Evolutionary conservation across 2,888 invertebrate genomes (phyloP), one percentile per base, ranked within the genome.

Genomic region (Pyrrhosoma nymphula): DNA sequence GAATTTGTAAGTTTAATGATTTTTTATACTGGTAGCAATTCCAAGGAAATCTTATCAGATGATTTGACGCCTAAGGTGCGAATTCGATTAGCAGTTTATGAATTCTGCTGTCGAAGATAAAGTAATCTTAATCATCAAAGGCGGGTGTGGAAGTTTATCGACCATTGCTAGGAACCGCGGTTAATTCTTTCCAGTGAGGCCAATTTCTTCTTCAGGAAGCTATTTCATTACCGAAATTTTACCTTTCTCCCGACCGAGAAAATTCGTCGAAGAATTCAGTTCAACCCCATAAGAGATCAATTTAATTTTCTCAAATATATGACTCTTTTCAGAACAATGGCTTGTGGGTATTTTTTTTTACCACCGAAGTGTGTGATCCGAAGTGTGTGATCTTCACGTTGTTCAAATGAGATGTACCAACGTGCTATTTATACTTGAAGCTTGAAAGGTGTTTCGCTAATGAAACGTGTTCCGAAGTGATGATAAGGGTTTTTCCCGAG

Each of bases 371-470:
- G 47, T 47, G 2, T 47, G n/a, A n/a, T 47, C 8, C 47, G 47
- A 8, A 47, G 47, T 47, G 47, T 47, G 47, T 8, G 8, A 47
- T 69, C 26, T 69, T n/a, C n/a, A n/a, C n/a, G 26, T n/a, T n/a
- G n/a, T n/a, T 69, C 12, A 23, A n/a, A 69, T n/a, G 20, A 69
- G 26, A n/a, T 82, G 14, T 16, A 35, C 35, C 16, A 26, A 6
- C 35, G 82, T 82, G 82, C n/a, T 35, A 82, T 30, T 82, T 82
- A 35, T 82, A 35, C 82, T 35, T 35, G 14, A 6, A 82, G 30
- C 35, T 26, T 35, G 82, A 82, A 82, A 82, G 69, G 39, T 93
- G 69, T 93, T 93, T 93, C 93, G 47, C 69, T 93, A 93, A 93
- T 93, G 93, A 93, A 93, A 93, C 69, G 47, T 93, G 93, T 93